A percentile compares a stretch with the other conserved stretches of the same genome.
phyloP scores from a whole-genome alignment of 2,113 vertebrate genomes.

The Poecile atricapillus region DNA sequence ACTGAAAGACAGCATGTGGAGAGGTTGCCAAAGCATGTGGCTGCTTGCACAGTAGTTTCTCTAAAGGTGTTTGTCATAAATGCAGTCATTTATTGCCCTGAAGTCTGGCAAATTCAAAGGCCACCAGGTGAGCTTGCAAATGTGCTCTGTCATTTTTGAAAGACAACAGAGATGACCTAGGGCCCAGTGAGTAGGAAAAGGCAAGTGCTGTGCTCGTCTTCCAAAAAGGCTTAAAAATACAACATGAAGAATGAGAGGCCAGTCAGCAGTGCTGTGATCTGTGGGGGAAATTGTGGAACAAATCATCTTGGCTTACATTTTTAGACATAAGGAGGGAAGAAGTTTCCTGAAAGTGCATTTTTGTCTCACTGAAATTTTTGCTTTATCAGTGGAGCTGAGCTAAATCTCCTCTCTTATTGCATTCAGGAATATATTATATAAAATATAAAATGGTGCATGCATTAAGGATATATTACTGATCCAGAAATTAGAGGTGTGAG shows the following conservation, averaged over 20 bases:
- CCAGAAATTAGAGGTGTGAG: not conserved
- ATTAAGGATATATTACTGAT: not conserved
- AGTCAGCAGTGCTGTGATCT: not conserved
- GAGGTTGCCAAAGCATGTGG: not conserved
- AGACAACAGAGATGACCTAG: not conserved
- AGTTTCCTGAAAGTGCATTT: not conserved
- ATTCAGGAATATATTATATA: not conserved
- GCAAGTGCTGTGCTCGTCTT: not conserved
- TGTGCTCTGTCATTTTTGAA: not conserved
- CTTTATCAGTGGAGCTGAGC: not conserved
- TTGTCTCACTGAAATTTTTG: not conserved
- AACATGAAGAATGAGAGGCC: not conserved
- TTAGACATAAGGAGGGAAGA: not conserved
- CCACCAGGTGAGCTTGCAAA: not conserved
- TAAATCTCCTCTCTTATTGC: not conserved
- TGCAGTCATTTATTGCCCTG: not conserved
- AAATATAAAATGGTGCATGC: not conserved
- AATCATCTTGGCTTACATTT: not conserved
- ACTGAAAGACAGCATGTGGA: not conserved
- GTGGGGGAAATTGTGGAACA: not conserved
- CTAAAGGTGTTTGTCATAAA: not conserved
- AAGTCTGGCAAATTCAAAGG: not conserved
- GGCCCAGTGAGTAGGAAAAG: not conserved
- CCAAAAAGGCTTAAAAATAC: not conserved
- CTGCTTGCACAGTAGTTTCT: not conserved